These are phyloP conservation scores for Callitettix versicolor DNA, from an alignment of 1,140 invertebrate species.

Conservation along the genomic window DNA sequence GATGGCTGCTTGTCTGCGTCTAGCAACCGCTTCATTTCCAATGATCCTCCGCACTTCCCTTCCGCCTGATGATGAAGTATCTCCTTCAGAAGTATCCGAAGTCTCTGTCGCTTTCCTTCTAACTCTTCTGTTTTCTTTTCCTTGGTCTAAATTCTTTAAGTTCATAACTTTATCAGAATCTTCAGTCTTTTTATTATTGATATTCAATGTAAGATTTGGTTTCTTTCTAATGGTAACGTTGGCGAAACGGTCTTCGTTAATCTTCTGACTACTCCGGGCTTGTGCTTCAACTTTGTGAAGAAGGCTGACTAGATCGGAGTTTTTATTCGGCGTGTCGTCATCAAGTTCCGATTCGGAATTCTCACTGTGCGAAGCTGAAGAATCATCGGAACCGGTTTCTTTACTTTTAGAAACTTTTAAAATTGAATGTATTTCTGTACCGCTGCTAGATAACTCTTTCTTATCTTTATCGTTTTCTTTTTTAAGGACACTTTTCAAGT, in stretches of 20 bases:
- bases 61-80: conserved; percentile 43
- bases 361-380: neutral
- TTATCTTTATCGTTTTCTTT: conserved; percentile 5
- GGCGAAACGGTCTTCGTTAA: too few species aligned
- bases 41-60: conserved; percentile 46
- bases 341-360: conserved; percentile 6
- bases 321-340: conserved; percentile 5
- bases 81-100: conserved; percentile 36
- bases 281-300: conserved; percentile 20
- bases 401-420: conserved; percentile 3
- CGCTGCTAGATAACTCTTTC: neutral
- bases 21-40: conserved; percentile 37
- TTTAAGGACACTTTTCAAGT: conserved; percentile 4
- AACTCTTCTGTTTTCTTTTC: conserved; percentile 2
- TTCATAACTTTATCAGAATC: conserved; percentile 16
- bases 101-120: conserved; percentile 18
- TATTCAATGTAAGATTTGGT: neutral
- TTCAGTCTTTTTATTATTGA: conserved; percentile 7
- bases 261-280: conserved; percentile 1
- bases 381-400: neutral
- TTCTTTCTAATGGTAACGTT: too few species aligned
- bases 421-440: conserved; percentile 4
- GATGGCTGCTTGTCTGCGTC: conserved; percentile 30
- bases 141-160: conserved; percentile 13
- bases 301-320: conserved; percentile 19